Evolutionary conservation across 2,113 vertebrate species (phyloP), one percentile per base, ranked within the genome.

Genomic region (Poecile atricapillus): DNA sequence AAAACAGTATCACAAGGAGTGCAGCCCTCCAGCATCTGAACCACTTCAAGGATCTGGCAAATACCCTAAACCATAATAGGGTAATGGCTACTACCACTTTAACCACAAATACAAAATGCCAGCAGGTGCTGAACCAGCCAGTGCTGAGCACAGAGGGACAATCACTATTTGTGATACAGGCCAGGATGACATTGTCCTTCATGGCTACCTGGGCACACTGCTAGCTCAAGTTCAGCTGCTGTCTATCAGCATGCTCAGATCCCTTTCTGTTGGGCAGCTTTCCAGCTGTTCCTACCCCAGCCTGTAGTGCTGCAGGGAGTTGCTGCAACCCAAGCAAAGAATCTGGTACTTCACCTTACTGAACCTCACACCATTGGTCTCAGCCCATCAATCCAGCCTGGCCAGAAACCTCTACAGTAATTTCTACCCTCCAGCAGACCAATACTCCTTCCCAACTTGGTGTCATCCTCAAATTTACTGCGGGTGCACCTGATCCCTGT

Each of bases 401-500:
- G n/a, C 10, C 59, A 81, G 33, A 74, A 50, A 22, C 44, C 18
- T 74, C 59, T 44, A 21, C 22, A 74, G 56, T 46, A 15, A 23
- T 14, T 59, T 33, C 68, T 16, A 52, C 16, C 8, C 28, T 67
- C 6, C 28, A 75, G 39, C 33, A 82, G 62, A 74, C 24, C 18
- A 81, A 58, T 16, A 60, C 24, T n/a, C 7, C 20, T 21, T 17
- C 24, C 20, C 47, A 75, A 8, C 13, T 46, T 16, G 4, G 46
- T 30, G 15, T 24, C 4, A 2, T 25, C 28, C 28, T 44, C 33
- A 20, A 46, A 59, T 13, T 52, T 30, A 28, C 15, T 46, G 37
- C 0, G 0, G 23, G 24, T n/a, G 28, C 23, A 44, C 28, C 16
- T 7, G 0, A 59, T n/a, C 7, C 28, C 28, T 1, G 1, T 24